Evolutionary conservation across 2,888 invertebrate genomes (phyloP).

Genomic region (Steinernema carpocapsae): DNA sequence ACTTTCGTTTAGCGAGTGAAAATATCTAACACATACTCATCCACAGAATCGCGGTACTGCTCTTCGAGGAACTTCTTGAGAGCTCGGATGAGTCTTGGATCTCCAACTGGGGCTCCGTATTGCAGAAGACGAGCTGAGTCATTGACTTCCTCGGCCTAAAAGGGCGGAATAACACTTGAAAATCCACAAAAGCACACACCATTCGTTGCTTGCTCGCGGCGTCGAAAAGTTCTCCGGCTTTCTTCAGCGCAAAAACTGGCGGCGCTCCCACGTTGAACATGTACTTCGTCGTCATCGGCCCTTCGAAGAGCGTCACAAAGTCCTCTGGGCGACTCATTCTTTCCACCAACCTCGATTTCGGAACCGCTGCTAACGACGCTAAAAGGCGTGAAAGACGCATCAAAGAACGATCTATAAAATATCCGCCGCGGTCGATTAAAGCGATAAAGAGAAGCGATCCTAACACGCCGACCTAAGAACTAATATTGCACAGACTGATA

Average conservation of each 20-base stretch:
- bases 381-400: no score
- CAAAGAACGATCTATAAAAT: no score
- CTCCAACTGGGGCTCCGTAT: constrained; percentile 44
- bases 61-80: constrained; percentile 41
- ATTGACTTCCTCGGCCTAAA: constrained; percentile 29
- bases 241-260: constrained; percentile 12
- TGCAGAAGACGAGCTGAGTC: constrained; percentile 40
- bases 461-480: not conserved
- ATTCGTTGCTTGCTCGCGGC: constrained; percentile 39
- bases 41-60: constrained; percentile 39
- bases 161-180: no score
- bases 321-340: not conserved
- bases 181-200: not conserved
- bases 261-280: constrained; percentile 47
- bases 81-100: constrained; percentile 38
- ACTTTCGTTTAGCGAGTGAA: constrained; percentile 27
- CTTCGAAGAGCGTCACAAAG: constrained; percentile 43
- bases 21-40: not conserved
- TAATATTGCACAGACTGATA: not conserved
- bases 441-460: not conserved
- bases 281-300: constrained; percentile 34
- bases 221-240: constrained; percentile 42
- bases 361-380: no score
- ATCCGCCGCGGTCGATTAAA: not conserved
- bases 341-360: not conserved